Evolutionary conservation across 1,140 invertebrate genomes (phyloP).

Genomic region (Cylas formicarius): DNA sequence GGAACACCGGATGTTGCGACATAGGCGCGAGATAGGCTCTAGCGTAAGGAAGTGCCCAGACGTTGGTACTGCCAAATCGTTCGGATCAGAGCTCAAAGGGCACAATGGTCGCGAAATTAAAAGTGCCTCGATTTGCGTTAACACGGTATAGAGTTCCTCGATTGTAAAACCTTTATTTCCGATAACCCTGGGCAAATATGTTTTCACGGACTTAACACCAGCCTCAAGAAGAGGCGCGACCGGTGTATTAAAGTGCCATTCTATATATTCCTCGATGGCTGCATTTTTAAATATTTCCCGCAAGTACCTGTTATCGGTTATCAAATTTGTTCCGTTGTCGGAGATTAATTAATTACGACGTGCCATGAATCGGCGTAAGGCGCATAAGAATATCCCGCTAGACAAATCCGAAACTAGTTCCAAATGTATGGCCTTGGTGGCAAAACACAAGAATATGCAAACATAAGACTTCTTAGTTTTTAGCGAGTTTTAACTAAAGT

Average conservation of each 20-base stretch:
- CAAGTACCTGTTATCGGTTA: conserved; percentile 27
- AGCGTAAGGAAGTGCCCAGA: conserved; percentile 29
- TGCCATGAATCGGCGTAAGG: conserved; percentile 11
- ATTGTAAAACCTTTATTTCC: conserved; percentile 18
- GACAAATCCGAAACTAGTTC: conserved; percentile 10
- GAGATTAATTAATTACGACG: conserved; percentile 25
- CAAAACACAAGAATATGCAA: conserved; percentile 34
- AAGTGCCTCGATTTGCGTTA: conserved; percentile 19
- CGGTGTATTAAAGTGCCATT: conserved; percentile 13
- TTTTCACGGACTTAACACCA: conserved; percentile 38
- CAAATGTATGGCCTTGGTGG: too few relatives aligned
- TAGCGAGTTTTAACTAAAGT: conserved; percentile 4
- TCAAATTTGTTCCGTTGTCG: conserved; percentile 41
- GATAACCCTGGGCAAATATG: conserved; percentile 33
- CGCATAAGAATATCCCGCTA: conserved; percentile 7
- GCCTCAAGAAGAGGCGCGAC: conserved; percentile 39
- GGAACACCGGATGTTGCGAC: too few relatives aligned
- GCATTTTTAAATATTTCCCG: not conserved
- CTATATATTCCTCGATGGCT: not conserved
- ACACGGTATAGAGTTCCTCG: conserved; percentile 21
- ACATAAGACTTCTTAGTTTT: conserved; percentile 34
- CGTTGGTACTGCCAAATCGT: conserved; percentile 18
- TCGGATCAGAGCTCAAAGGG: conserved; percentile 13
- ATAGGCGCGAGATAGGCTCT: conserved; percentile 3
- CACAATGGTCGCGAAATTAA: conserved; percentile 18